Conservation (phyloP, 2,797 vertebrate genomes). For the Orestias chungarensis region DNA sequence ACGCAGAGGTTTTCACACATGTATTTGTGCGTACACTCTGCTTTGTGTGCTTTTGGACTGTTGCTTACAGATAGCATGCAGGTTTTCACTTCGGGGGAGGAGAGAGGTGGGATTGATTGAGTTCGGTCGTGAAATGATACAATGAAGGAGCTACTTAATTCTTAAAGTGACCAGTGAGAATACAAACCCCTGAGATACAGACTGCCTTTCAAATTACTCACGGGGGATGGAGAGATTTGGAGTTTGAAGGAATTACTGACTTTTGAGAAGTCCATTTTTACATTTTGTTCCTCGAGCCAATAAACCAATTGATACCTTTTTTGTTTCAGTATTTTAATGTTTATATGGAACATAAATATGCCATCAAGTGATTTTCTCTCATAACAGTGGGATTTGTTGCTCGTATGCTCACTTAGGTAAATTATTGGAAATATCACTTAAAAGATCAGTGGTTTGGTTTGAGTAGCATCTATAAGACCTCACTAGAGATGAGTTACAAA, state of each 20-base stretch:
- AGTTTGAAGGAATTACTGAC: constrained; percentile 43
- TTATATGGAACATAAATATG: constrained; percentile 23
- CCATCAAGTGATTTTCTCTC: constrained; percentile 19
- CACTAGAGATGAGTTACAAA: constrained; percentile 19
- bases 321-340: not conserved
- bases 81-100: constrained; percentile 43
- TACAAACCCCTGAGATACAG: constrained; percentile 44
- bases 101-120: constrained; percentile 49
- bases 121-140: constrained; percentile 56
- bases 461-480: constrained; percentile 40
- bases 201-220: constrained; percentile 37
- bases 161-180: constrained; percentile 53
- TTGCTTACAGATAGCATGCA: constrained; percentile 44
- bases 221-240: constrained; percentile 50
- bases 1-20: constrained; percentile 59
- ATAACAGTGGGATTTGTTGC: not conserved
- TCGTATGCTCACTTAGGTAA: constrained; percentile 32
- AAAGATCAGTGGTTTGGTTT: constrained; percentile 46
- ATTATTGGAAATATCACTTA: constrained; percentile 30
- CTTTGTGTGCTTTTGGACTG: constrained; percentile 14
- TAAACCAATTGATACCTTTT: constrained; percentile 34
- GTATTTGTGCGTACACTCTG: constrained; percentile 27
- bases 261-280: constrained; percentile 59
- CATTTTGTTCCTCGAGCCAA: constrained; percentile 36
- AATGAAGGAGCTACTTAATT: constrained; percentile 59